These are phyloP conservation scores for Drosophila flavopinicola DNA, from an alignment of 2,888 invertebrate genomes.

Conservation along the genomic window DNA sequence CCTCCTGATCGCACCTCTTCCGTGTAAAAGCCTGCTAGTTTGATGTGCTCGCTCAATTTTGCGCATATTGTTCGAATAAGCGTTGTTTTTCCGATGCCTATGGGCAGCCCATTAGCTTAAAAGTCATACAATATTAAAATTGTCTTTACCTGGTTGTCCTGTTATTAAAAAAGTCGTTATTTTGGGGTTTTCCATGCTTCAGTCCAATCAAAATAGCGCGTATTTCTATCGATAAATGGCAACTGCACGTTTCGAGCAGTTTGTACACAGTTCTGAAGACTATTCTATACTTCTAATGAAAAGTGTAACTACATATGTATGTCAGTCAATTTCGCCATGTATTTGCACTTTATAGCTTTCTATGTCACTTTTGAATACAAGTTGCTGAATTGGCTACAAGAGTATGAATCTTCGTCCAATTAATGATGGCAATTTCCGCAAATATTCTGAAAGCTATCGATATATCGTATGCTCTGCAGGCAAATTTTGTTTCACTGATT, in stretches of 20 bases:
- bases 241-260: not conserved
- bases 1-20: conserved; percentile 86
- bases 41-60: conserved; percentile 48
- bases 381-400: no score
- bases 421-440: not conserved
- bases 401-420: not conserved
- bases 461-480: no score
- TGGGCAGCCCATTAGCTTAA: not conserved
- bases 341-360: no score
- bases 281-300: not conserved
- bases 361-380: no score
- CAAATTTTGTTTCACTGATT: not conserved
- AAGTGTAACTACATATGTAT: no score
- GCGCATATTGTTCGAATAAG: conserved; percentile 85
- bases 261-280: not conserved
- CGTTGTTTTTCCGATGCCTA: conserved; percentile 89
- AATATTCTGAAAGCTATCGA: not conserved
- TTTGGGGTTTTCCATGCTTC: conserved; percentile 29
- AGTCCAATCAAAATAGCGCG: not conserved
- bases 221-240: conserved; percentile 13
- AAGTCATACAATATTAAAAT: not conserved
- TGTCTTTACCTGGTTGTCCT: conserved; percentile 50
- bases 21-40: conserved; percentile 87
- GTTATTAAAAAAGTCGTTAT: conserved; percentile 50
- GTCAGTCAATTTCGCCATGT: no score